Base-by-base conservation (phyloP, 2,888 invertebrate species). In the Ectemnius continuus region DNA sequence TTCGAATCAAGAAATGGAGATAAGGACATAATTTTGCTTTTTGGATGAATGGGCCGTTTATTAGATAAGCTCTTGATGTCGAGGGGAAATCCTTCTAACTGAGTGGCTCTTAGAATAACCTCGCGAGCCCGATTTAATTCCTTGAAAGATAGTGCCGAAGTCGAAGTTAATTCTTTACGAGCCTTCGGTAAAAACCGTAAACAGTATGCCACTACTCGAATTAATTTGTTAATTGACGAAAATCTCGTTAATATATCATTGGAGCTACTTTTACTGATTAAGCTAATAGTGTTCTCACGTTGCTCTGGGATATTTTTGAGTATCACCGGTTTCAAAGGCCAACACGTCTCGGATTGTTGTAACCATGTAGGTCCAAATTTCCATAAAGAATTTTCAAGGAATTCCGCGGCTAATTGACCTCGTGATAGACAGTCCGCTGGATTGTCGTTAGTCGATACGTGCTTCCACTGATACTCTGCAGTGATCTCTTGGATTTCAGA, bases 371-470 rank as follows among this genome's bases (percentile, higher is more conserved):
- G 56, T 8, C 67, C 67, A 0, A 26, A 13, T 26, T 28, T 52
- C 63, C 72, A 72, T 0, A 62, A 8, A 0, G 1, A 6, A 4
- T 58, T 45, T 2, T 3, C 0, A 2, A 52, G 2, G 0, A 36
- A 11, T n/a, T 48, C 59, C 0, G 0, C 4, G 0, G 46, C 13
- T 0, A 11, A 11, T 8, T 14, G 14, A 2, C 67, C 71, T 0
- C 63, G 48, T 0, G 67, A 61, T 1, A 66, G 0, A 1, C 65
- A 2, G 14, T 70, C 61, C 0, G 70, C 71, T 13, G 62, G n/a
- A 26, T 70, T 3, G 6, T 61, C 16, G 2, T 8, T 0, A 5
- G 52, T 45, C 0, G 47, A 13, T 0, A 70, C 65, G 8, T 67
- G 63, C 1, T 28, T n/a, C 67, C 63, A 67, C 0, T 1, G 3